phyloP scores from a whole-genome alignment of 2,888 invertebrate species.

The Dicyrtoma fusca region DNA sequence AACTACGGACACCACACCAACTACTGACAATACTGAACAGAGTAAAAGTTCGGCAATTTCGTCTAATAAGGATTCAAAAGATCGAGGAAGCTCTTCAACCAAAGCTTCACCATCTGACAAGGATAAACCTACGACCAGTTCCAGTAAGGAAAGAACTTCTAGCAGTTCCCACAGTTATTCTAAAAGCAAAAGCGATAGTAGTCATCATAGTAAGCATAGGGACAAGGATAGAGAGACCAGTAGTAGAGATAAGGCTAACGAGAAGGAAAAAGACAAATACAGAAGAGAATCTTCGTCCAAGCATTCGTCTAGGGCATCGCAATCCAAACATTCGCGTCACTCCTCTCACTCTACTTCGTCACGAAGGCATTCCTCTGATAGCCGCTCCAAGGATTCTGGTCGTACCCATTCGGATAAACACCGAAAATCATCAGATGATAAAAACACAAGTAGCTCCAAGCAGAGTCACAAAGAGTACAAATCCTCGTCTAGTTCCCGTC shows the following conservation, averaged over 20 bases:
- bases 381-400: not conserved
- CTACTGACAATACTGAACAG: not conserved
- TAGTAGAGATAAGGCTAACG: not conserved
- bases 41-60: not conserved
- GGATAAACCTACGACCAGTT: not conserved
- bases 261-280: not conserved
- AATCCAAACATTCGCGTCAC: slow-evolving; percentile 20
- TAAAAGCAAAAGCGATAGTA: slow-evolving; percentile 6
- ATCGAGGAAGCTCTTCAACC: too few relatives aligned
- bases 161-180: slow-evolving; percentile 12
- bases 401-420: slow-evolving; percentile 6
- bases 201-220: slow-evolving; percentile 13
- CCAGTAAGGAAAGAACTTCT: not conserved
- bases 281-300: slow-evolving; percentile 22
- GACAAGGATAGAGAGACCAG: slow-evolving; percentile 14
- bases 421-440: slow-evolving; percentile 15
- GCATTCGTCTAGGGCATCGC: slow-evolving; percentile 20
- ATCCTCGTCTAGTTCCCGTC: not conserved
- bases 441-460: slow-evolving; percentile 18
- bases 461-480: slow-evolving; percentile 14
- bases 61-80: not conserved
- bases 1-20: too few relatives aligned
- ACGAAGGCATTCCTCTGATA: slow-evolving; percentile 25
- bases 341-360: slow-evolving; percentile 28
- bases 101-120: slow-evolving; percentile 8